These are phyloP conservation scores for Thamnophis sirtalis DNA, from an alignment of 2,113 vertebrate species.

Conservation along the genomic window DNA sequence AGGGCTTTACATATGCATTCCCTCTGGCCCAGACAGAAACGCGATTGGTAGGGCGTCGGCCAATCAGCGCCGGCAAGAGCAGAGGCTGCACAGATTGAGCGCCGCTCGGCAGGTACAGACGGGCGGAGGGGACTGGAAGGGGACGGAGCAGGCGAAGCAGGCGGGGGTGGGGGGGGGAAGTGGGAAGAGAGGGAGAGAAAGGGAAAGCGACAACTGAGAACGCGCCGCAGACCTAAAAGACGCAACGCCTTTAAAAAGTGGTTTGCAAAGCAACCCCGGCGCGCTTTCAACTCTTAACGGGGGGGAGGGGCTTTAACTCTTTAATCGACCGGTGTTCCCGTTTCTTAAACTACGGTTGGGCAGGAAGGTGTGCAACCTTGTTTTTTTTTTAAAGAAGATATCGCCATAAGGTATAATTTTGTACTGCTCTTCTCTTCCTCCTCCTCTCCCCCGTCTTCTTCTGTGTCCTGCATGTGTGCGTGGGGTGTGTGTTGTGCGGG, in stretches of 20 bases:
- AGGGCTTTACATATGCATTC: constrained; percentile 89
- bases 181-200: neutral
- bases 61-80: constrained; percentile 81
- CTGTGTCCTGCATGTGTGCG: neutral
- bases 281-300: neutral
- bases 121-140: constrained; percentile 37
- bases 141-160: constrained; percentile 19
- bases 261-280: constrained; percentile 27
- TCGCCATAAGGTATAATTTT: constrained; percentile 56
- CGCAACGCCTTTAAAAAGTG: constrained; percentile 23
- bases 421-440: constrained; percentile 17
- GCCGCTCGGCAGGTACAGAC: constrained; percentile 69
- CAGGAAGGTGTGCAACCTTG: constrained; percentile 42
- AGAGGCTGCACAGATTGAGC: constrained; percentile 67
- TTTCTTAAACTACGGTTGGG: constrained; percentile 31
- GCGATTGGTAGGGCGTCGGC: constrained; percentile 82
- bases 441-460: neutral
- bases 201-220: neutral
- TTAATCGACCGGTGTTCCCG: constrained; percentile 37
- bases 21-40: constrained; percentile 73
- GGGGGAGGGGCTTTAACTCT: constrained; percentile 51
- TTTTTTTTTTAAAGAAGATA: constrained; percentile 16
- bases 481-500: neutral
- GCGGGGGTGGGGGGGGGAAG: constrained; percentile 31
- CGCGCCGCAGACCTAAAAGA: constrained; percentile 10